Evolutionary conservation across 1,140 invertebrate genomes (phyloP).

Genomic region (Cecropterus lyciades): DNA sequence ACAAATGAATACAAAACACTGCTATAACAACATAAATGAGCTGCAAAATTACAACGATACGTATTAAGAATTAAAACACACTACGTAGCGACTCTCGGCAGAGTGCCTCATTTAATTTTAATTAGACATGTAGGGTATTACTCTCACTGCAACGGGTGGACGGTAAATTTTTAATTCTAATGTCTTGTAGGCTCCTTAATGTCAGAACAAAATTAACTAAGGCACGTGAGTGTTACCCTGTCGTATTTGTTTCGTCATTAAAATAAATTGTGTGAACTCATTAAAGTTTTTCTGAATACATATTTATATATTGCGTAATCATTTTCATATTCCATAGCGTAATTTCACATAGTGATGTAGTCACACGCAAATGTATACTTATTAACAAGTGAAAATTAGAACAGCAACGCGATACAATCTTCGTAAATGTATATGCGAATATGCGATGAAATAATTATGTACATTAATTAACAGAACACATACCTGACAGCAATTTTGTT

Average conservation of each 20-base stretch:
- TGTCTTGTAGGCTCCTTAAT: slow-evolving; percentile 18
- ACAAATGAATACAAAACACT: slow-evolving; percentile 36
- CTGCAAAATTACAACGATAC: slow-evolving; percentile 23
- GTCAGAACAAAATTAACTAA: slow-evolving; percentile 5
- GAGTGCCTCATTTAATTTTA: slow-evolving; percentile 27
- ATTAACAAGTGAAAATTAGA: slow-evolving; percentile 22
- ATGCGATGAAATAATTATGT: slow-evolving; percentile 16
- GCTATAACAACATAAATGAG: slow-evolving; percentile 2
- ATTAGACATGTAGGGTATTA: slow-evolving; percentile 27
- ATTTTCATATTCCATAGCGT: not conserved
- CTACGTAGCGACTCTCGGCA: slow-evolving; percentile 12
- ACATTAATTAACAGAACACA: slow-evolving; percentile 44
- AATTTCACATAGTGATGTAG: slow-evolving; percentile 4
- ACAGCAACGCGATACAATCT: slow-evolving; percentile 3
- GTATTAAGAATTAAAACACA: slow-evolving; percentile 74
- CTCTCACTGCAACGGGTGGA: slow-evolving; percentile 12
- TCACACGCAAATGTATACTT: slow-evolving; percentile 3
- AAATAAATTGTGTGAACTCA: too few species aligned
- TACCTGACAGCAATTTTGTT: slow-evolving; percentile 91
- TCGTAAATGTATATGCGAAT: slow-evolving; percentile 1
- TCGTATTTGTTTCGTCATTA: not conserved
- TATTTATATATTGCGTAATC: not conserved
- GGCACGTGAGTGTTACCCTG: not conserved
- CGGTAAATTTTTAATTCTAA: slow-evolving; percentile 33
- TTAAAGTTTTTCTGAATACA: too few species aligned